These are phyloP conservation scores for Typhlomys cinereus DNA, from an alignment of 2,113 vertebrate species.

Conservation along the genomic window DNA sequence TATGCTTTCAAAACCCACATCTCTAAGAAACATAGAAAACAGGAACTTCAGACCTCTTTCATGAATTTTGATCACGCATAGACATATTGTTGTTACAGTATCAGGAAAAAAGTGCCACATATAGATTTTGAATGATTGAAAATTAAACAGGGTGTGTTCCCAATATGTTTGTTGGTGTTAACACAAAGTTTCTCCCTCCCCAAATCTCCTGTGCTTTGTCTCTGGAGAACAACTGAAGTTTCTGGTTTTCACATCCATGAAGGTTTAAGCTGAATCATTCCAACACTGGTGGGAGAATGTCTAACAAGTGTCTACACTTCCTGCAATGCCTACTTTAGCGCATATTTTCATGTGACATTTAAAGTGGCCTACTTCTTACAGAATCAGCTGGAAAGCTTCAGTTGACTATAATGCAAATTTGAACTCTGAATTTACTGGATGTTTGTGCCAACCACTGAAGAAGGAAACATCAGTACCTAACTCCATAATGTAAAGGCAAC, in stretches of 20 bases:
- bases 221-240: slow-evolving; percentile 59
- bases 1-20: slow-evolving; percentile 62
- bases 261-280: slow-evolving; percentile 82
- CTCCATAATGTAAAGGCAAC: neutral
- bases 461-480: neutral
- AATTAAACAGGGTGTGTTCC: slow-evolving; percentile 55
- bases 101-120: slow-evolving; percentile 46
- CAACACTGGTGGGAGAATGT: slow-evolving; percentile 65
- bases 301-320: slow-evolving; percentile 44
- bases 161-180: slow-evolving; percentile 60
- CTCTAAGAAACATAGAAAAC: slow-evolving; percentile 43
- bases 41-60: slow-evolving; percentile 67
- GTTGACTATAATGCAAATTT: neutral
- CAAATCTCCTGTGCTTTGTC: slow-evolving; percentile 71
- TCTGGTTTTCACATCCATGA: slow-evolving; percentile 70
- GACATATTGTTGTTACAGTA: slow-evolving; percentile 68
- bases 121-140: slow-evolving; percentile 77
- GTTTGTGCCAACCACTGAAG: neutral
- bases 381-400: slow-evolving; percentile 10
- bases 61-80: slow-evolving; percentile 64
- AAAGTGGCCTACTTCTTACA: slow-evolving; percentile 23
- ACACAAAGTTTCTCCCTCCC: slow-evolving; percentile 71
- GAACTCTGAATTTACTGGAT: neutral
- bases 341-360: slow-evolving; percentile 35
- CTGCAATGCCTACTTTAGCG: slow-evolving; percentile 64